Conservation (phyloP, 2,113 vertebrate species). For the Nothobranchius furzeri region DNA sequence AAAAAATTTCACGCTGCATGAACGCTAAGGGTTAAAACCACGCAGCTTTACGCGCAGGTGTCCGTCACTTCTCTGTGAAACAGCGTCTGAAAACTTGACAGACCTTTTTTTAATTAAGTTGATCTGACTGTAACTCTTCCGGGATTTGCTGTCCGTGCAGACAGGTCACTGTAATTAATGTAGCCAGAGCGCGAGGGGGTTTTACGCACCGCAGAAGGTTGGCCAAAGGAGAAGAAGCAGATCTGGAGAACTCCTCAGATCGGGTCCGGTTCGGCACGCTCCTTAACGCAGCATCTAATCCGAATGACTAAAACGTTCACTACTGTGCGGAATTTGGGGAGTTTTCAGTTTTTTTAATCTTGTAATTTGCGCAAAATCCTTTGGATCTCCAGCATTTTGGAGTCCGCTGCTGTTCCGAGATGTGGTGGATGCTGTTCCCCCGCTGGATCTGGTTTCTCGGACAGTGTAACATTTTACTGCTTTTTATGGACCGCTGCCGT, state of each 20-base stretch:
- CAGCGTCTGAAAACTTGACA: constrained; percentile 61
- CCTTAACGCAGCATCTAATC: no score
- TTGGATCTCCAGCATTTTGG: constrained; percentile 11
- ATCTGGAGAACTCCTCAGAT: constrained; percentile 56
- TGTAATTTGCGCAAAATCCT: neutral
- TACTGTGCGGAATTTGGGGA: no score
- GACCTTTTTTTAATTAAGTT: constrained; percentile 60
- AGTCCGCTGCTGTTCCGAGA: constrained; percentile 58
- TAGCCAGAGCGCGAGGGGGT: constrained; percentile 63
- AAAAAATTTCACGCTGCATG: no score
- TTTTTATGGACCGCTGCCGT: constrained; percentile 63
- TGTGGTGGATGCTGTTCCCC: constrained; percentile 84
- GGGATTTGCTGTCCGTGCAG: constrained; percentile 83
- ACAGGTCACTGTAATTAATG: constrained; percentile 67
- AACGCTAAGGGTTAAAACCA: constrained; percentile 67
- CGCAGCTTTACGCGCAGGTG: constrained; percentile 65
- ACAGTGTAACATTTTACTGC: constrained; percentile 73
- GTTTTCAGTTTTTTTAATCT: no score
- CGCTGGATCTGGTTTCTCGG: constrained; percentile 86
- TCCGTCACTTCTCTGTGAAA: constrained; percentile 35
- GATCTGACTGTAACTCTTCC: constrained; percentile 87
- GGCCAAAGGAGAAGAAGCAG: constrained; percentile 68
- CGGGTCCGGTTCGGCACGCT: neutral
- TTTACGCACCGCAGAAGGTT: constrained; percentile 79
- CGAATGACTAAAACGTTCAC: no score